Conservation (phyloP, 2,113 vertebrate genomes). For the Syngnathus scovelli region DNA sequence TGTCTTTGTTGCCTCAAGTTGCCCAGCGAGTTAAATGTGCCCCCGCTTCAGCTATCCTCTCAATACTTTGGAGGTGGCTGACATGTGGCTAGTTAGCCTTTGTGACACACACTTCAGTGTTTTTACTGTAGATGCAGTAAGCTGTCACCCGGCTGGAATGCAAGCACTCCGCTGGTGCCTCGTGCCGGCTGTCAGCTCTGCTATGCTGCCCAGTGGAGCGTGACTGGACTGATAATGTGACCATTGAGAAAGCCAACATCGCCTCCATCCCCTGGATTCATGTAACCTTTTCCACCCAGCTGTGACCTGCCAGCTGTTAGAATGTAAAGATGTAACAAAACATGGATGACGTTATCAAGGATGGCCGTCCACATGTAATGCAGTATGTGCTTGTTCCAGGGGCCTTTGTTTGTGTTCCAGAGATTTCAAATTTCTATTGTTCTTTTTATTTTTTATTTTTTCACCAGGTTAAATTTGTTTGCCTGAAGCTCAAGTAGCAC, state of each 20-base stretch:
- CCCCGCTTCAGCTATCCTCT: constrained; percentile 23
- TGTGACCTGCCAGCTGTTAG: constrained; percentile 60
- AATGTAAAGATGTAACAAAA: constrained; percentile 16
- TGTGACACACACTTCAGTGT: constrained; percentile 50
- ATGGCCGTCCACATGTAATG: constrained; percentile 13
- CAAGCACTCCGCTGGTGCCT: constrained; percentile 58
- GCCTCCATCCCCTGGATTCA: constrained; percentile 36
- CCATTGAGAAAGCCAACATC: constrained; percentile 58
- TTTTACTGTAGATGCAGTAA: constrained; percentile 61
- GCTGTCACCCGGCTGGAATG: constrained; percentile 64
- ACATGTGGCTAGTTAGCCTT: constrained; percentile 46
- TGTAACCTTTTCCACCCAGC: constrained; percentile 50
- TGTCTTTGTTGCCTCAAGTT: constrained; percentile 36
- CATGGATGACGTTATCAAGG: constrained; percentile 21
- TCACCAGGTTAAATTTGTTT: not conserved
- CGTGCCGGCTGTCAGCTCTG: constrained; percentile 65
- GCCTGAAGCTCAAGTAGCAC: not conserved
- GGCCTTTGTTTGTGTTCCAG: not conserved
- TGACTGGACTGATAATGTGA: constrained; percentile 64
- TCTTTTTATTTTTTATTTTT: not conserved
- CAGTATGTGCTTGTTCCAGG: not conserved
- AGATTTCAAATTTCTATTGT: not conserved
- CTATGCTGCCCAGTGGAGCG: constrained; percentile 61
- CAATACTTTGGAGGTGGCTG: constrained; percentile 43
- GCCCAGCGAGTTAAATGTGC: constrained; percentile 31